These are phyloP conservation scores for Diceros bicornis DNA, from an alignment of 2,797 vertebrate species.

Conservation along the genomic window DNA sequence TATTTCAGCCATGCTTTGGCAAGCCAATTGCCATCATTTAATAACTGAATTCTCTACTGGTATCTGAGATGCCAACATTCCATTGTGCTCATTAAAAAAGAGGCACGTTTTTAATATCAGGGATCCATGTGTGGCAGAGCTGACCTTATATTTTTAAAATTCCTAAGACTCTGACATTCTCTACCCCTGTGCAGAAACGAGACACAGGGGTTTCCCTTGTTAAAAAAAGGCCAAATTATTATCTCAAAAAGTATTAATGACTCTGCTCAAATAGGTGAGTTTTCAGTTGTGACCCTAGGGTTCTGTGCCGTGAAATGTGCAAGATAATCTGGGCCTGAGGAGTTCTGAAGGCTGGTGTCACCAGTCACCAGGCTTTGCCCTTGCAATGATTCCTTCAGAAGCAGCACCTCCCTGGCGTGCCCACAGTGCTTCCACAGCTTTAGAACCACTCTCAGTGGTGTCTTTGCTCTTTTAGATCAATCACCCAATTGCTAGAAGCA, in stretches of 20 bases:
- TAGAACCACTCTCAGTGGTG: background rate
- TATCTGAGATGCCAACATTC: background rate
- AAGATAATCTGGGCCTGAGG: background rate
- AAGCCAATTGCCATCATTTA: background rate
- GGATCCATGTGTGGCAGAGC: background rate
- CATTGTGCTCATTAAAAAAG: background rate
- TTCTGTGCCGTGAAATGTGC: background rate
- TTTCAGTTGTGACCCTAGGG: background rate
- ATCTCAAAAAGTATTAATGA: background rate
- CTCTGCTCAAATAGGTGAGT: background rate
- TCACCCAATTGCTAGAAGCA: background rate
- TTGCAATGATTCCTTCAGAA: background rate
- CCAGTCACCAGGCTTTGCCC: background rate
- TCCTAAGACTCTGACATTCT: constrained; percentile 4
- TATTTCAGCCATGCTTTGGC: background rate
- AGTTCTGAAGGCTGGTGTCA: background rate
- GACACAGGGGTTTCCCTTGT: background rate
- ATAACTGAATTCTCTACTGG: background rate
- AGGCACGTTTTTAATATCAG: background rate
- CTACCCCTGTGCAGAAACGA: background rate
- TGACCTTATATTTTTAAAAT: constrained; percentile 6
- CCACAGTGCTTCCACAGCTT: background rate
- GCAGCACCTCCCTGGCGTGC: background rate
- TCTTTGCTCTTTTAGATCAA: background rate
- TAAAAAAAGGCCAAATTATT: constrained; percentile 31